Evolutionary conservation across 2,113 vertebrate genomes (phyloP).

Genomic region (Lophochroa leadbeateri): DNA sequence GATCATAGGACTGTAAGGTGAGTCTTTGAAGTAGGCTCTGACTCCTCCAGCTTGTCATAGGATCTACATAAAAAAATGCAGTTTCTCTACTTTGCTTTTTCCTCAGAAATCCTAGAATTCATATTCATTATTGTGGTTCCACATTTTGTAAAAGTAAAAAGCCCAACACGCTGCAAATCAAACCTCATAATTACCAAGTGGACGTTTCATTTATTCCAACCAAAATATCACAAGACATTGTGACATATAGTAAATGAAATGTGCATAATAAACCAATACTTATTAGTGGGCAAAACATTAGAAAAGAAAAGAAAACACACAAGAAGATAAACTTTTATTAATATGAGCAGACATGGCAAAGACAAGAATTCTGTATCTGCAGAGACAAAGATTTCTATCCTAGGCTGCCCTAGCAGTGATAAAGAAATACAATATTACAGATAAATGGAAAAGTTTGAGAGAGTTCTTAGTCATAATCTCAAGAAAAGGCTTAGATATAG

Average conservation of each 20-base stretch:
- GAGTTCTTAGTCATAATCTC: not conserved
- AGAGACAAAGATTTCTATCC: not conserved
- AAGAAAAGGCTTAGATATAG: not conserved
- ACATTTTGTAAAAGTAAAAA: not conserved
- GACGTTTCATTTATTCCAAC: not conserved
- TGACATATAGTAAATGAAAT: not conserved
- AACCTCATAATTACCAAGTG: not conserved
- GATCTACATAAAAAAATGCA: not conserved
- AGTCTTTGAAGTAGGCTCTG: not conserved
- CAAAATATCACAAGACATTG: not conserved
- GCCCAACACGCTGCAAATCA: not conserved
- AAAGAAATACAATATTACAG: not conserved
- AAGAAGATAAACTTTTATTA: not conserved
- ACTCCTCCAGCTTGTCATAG: not conserved
- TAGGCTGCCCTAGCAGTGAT: not conserved
- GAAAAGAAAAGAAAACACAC: not conserved
- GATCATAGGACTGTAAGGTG: not conserved
- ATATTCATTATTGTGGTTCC: not conserved
- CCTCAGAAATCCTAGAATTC: not conserved
- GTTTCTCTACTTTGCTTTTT: not conserved
- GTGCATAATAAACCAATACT: not conserved
- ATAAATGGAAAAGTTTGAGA: not conserved
- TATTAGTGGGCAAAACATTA: not conserved
- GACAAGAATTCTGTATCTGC: not conserved
- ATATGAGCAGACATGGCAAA: not conserved